Conservation (phyloP, 1,140 invertebrate species). For the honey bee (Apis mellifera) region DNA sequence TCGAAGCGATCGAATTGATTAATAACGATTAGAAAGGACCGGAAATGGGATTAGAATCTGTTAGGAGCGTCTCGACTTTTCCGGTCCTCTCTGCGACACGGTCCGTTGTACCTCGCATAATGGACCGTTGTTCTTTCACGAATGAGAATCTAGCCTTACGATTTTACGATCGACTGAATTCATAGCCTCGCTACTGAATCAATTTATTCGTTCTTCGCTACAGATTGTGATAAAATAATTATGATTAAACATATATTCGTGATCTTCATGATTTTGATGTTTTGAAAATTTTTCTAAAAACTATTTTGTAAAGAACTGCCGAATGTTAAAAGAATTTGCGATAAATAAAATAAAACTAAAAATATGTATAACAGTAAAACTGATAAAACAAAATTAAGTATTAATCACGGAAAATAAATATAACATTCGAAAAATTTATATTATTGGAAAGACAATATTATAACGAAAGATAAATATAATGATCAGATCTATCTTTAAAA, state of each 20-base stretch:
- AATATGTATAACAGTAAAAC: too few relatives aligned
- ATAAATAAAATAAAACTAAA: too few relatives aligned
- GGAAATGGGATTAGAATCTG: constrained; percentile 13
- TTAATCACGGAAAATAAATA: too few relatives aligned
- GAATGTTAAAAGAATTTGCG: too few relatives aligned
- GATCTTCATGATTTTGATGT: too few relatives aligned
- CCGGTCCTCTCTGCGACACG: constrained; percentile 34
- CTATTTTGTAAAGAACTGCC: too few relatives aligned
- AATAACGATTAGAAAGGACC: constrained; percentile 39
- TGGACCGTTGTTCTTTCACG: constrained; percentile 47
- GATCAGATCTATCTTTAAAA: too few relatives aligned
- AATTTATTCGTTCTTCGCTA: neutral
- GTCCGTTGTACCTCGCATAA: constrained; percentile 42
- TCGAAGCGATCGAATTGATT: constrained; percentile 48
- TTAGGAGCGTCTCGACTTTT: constrained; percentile 14
- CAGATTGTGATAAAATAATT: neutral
- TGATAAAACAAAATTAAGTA: too few relatives aligned
- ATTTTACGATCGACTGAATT: neutral
- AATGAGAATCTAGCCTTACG: neutral
- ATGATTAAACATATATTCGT: neutral
- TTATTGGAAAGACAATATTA: too few relatives aligned
- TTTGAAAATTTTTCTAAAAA: too few relatives aligned
- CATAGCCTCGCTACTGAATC: neutral
- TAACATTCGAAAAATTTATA: too few relatives aligned
- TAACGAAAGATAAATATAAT: too few relatives aligned